Percentiles rank a stretch among this genome's conserved stretches.
Evolutionary conservation across 2,797 vertebrate species (phyloP).

Genomic region (Myiotriccus ornatus): DNA sequence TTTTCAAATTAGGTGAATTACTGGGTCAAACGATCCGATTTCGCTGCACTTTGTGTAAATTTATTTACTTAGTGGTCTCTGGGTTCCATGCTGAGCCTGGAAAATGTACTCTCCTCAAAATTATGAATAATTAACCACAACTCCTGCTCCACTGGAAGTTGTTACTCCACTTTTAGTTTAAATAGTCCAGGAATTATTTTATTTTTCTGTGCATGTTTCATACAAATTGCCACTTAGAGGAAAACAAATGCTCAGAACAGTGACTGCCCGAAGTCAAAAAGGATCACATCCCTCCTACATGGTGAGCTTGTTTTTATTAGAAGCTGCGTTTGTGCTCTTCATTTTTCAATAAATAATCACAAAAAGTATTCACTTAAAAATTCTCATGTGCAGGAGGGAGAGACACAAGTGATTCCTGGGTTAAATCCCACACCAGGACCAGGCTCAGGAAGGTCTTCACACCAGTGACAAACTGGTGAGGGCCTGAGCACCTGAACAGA

Average conservation of each 20-base stretch:
- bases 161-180: neutral
- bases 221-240: slow-evolving; percentile 10
- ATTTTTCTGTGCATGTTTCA: neutral
- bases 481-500: neutral
- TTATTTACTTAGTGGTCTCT: slow-evolving; percentile 20
- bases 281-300: neutral
- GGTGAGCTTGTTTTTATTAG: neutral
- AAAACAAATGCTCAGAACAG: slow-evolving; percentile 16
- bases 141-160: neutral
- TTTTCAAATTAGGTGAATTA: neutral
- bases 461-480: neutral
- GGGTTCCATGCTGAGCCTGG: neutral
- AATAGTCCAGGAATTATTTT: neutral
- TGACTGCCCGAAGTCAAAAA: neutral
- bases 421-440: neutral
- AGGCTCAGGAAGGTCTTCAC: neutral
- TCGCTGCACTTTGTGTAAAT: neutral
- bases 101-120: neutral
- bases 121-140: slow-evolving; percentile 33
- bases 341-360: slow-evolving; percentile 36
- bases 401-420: accelerated
- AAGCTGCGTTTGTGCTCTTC: neutral
- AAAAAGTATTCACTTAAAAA: neutral
- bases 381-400: neutral
- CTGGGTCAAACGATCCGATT: neutral